Conservation (phyloP, 2,888 invertebrate genomes). For the Caenorhabditis becei region DNA sequence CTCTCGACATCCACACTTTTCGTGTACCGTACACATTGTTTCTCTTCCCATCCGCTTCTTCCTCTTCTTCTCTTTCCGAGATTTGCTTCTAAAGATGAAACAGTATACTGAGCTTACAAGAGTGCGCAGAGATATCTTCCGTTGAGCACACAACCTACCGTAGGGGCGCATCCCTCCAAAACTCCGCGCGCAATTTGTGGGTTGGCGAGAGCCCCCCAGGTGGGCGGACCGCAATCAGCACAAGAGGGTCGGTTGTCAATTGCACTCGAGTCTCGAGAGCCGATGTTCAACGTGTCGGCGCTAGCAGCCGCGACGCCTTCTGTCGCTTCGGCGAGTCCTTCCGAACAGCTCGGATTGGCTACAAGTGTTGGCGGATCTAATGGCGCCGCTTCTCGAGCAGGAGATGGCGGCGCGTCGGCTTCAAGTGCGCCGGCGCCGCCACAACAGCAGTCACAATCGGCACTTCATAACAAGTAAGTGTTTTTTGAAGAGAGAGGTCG, state of each 20-base stretch:
- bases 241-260: conserved; percentile 68
- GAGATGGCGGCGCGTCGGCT: conserved; percentile 40
- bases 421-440: conserved; percentile 53
- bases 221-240: conserved; percentile 55
- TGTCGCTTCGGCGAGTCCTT: conserved; percentile 38
- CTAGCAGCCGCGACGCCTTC: conserved; percentile 65
- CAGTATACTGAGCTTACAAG: conserved; percentile 58
- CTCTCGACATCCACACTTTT: background rate
- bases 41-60: background rate
- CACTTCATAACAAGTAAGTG: conserved; percentile 65
- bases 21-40: background rate
- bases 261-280: conserved; percentile 68
- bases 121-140: conserved; percentile 38
- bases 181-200: conserved; percentile 47
- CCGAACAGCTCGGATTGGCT: conserved; percentile 21
- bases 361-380: conserved; percentile 29
- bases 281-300: conserved; percentile 73
- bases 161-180: conserved; percentile 23
- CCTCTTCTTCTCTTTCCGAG: conserved; percentile 18
- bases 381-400: conserved; percentile 33
- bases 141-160: conserved; percentile 44
- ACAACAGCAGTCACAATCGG: conserved; percentile 53
- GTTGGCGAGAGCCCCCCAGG: conserved; percentile 26
- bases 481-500: conserved; percentile 56
- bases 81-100: conserved; percentile 50